phyloP scores from a whole-genome alignment of 2,797 vertebrate genomes.

The Ctenopoma kingsleyae region DNA sequence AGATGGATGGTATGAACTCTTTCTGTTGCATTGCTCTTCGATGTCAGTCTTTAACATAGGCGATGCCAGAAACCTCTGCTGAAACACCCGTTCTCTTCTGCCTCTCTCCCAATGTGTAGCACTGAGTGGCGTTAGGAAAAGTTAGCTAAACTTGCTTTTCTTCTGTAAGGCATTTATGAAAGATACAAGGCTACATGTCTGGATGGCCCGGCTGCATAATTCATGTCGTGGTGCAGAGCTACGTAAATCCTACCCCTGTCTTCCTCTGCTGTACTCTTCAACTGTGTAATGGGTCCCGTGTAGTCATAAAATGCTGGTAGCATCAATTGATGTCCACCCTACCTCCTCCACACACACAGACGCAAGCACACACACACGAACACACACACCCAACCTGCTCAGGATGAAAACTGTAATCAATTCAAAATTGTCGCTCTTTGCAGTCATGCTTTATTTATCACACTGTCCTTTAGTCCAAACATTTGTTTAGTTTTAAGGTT shows the following conservation, averaged over 20 bases:
- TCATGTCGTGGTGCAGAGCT: constrained; percentile 69
- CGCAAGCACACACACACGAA: constrained; percentile 10
- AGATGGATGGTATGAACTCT: constrained; percentile 35
- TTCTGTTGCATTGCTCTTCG: constrained; percentile 41
- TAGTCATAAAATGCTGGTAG: constrained; percentile 57
- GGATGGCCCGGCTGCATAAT: constrained; percentile 75
- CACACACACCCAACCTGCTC: constrained; percentile 11
- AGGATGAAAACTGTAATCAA: constrained; percentile 38
- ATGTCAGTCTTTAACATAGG: constrained; percentile 54
- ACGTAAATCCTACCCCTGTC: constrained; percentile 45
- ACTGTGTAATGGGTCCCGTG: constrained; percentile 61
- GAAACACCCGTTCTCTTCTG: constrained; percentile 1
- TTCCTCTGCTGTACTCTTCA: constrained; percentile 34
- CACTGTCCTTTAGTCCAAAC: constrained; percentile 31
- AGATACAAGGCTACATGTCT: constrained; percentile 71
- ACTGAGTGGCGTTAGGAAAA: constrained; percentile 34
- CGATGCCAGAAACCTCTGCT: constrained; percentile 36
- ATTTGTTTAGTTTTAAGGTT: constrained; percentile 27
- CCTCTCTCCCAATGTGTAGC: not conserved
- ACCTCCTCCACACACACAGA: constrained; percentile 8
- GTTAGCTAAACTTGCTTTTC: constrained; percentile 54
- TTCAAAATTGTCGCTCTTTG: constrained; percentile 41
- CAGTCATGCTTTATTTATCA: constrained; percentile 63
- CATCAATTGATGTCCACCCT: constrained; percentile 31
- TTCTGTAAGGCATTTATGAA: constrained; percentile 74